phyloP scores from a whole-genome alignment of 2,113 vertebrate species.

The Dolichallabes microphthalmus region DNA sequence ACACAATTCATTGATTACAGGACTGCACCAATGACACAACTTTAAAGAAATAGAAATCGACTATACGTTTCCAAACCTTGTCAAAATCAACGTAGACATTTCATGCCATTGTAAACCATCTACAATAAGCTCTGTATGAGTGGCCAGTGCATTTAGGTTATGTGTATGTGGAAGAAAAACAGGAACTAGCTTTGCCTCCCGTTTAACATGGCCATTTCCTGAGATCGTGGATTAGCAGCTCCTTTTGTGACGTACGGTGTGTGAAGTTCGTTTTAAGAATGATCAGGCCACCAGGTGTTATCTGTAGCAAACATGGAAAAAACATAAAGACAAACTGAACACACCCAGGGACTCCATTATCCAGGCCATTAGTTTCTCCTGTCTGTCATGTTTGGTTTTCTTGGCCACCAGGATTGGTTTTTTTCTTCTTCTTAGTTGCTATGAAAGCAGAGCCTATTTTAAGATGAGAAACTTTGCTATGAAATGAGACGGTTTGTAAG shows the following conservation, averaged over 20 bases:
- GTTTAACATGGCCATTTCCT: constrained; percentile 18
- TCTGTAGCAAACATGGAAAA: constrained; percentile 20
- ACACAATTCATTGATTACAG: neutral
- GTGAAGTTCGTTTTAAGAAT: neutral
- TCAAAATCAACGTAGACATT: neutral
- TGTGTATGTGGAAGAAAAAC: neutral
- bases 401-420: neutral
- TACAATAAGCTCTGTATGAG: neutral
- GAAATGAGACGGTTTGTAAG: neutral
- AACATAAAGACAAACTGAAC: constrained; percentile 30
- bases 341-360: constrained; percentile 25
- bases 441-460: constrained; percentile 4
- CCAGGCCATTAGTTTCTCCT: constrained; percentile 18
- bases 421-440: neutral
- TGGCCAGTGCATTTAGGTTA: neutral
- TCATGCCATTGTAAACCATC: neutral
- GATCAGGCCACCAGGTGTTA: neutral
- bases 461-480: neutral
- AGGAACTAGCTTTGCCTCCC: neutral
- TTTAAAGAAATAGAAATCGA: neutral
- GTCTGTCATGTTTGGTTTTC: constrained; percentile 33
- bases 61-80: neutral
- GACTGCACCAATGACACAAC: neutral
- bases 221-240: neutral
- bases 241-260: neutral